These are phyloP conservation scores for Zophobas atratus DNA, from an alignment of 1,140 invertebrate genomes.

Conservation along the genomic window DNA sequence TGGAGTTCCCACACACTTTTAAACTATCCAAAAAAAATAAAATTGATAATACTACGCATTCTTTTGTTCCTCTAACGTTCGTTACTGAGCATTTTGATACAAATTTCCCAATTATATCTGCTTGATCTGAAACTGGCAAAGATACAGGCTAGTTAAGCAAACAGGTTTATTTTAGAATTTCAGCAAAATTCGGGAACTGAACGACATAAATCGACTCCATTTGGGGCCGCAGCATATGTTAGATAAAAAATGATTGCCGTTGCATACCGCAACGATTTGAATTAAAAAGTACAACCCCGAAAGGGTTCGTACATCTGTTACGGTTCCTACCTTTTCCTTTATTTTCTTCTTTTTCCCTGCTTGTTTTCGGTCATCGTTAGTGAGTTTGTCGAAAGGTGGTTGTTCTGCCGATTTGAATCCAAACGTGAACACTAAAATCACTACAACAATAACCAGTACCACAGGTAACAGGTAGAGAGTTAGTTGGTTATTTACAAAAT, in stretches of 20 bases:
- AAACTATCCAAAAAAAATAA: background rate
- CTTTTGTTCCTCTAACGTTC: slow-evolving; percentile 23
- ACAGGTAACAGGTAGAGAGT: slow-evolving; percentile 77
- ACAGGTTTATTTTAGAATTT: slow-evolving; percentile 34
- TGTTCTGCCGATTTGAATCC: slow-evolving; percentile 82
- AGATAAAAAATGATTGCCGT: background rate
- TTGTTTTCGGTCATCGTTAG: slow-evolving; percentile 76
- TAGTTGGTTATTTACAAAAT: slow-evolving; percentile 72
- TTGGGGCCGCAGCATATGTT: slow-evolving; percentile 33
- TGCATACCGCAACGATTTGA: background rate
- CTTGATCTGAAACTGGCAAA: slow-evolving; percentile 32
- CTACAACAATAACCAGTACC: slow-evolving; percentile 76
- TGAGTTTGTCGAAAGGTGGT: slow-evolving; percentile 80
- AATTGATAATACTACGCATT: background rate
- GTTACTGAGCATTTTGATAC: slow-evolving; percentile 3
- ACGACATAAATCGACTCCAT: slow-evolving; percentile 8
- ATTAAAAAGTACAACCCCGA: background rate
- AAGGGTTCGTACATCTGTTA: background rate
- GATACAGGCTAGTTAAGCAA: slow-evolving; percentile 27
- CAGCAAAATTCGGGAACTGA: slow-evolving; percentile 12
- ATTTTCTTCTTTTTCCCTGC: slow-evolving; percentile 78
- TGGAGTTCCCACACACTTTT: too few species aligned
- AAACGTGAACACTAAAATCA: slow-evolving; percentile 79
- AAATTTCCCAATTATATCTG: slow-evolving; percentile 32
- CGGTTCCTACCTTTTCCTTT: slow-evolving; percentile 80